These are phyloP conservation scores for Erynnis tages DNA, from an alignment of 2,888 invertebrate genomes.

Conservation along the genomic window DNA sequence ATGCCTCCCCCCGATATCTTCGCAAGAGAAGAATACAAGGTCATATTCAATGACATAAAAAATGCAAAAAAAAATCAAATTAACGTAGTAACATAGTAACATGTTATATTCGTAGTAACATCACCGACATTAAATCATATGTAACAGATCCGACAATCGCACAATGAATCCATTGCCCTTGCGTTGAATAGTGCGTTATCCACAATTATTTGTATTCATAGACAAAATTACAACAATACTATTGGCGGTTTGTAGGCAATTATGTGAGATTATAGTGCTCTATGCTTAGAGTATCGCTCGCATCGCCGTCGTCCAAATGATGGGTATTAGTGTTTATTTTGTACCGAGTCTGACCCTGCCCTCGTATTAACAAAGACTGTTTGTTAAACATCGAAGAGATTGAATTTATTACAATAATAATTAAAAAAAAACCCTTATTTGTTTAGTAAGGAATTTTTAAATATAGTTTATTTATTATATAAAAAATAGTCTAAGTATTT, in stretches of 20 bases:
- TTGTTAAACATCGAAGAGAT: too few relatives aligned
- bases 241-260: conserved; percentile 5
- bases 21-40: too few relatives aligned
- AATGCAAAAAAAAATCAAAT: too few relatives aligned
- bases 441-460: too few relatives aligned
- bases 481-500: too few relatives aligned
- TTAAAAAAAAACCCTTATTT: too few relatives aligned
- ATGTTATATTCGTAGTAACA: background rate
- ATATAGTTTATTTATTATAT: too few relatives aligned
- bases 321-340: conserved; percentile 47
- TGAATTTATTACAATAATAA: too few relatives aligned
- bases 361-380: background rate
- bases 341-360: background rate
- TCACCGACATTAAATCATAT: background rate
- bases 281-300: conserved; percentile 14
- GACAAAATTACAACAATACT: conserved; percentile 15
- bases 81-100: background rate
- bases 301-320: conserved; percentile 51
- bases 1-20: background rate
- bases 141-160: too few relatives aligned
- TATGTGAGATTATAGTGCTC: conserved; percentile 22
- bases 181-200: background rate
- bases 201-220: conserved; percentile 9
- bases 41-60: too few relatives aligned
- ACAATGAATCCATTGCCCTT: too few relatives aligned